A percentile compares a stretch with the other conserved stretches of the same genome.
Conservation (phyloP, 2,113 vertebrate species). For the Micronisus gabar region DNA sequence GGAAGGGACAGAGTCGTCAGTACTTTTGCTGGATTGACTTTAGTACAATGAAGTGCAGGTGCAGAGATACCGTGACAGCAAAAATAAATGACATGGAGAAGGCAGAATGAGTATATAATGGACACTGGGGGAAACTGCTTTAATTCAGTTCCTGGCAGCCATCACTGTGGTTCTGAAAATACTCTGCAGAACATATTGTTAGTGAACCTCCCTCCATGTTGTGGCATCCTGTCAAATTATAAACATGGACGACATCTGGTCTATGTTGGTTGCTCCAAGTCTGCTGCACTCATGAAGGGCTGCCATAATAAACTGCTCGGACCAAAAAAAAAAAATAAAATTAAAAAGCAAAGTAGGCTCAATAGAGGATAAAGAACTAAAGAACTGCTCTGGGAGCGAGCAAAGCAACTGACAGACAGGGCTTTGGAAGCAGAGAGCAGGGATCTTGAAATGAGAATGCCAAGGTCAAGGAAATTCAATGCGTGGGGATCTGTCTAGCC, state of each 20-base stretch:
- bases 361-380: background rate
- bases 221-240: conserved; percentile 53
- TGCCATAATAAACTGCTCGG: background rate
- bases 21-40: background rate
- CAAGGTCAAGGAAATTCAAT: conserved; percentile 39
- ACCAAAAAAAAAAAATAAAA: background rate
- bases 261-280: conserved; percentile 28
- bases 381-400: background rate
- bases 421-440: background rate
- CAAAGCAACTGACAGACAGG: conserved; percentile 3
- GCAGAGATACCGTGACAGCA: conserved; percentile 3
- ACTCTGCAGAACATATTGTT: conserved; percentile 17
- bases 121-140: conserved; percentile 14
- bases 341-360: background rate
- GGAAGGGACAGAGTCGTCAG: background rate
- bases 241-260: conserved; percentile 37
- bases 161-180: background rate
- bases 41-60: background rate
- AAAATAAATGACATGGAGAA: background rate
- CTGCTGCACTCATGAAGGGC: conserved; percentile 32
- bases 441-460: background rate
- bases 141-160: conserved; percentile 28
- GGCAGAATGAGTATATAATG: background rate
- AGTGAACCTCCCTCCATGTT: conserved; percentile 32
- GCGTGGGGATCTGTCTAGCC: conserved; percentile 29